These are phyloP conservation scores for Lasioglossum marginatum DNA, from an alignment of 2,888 invertebrate species.

Conservation along the genomic window DNA sequence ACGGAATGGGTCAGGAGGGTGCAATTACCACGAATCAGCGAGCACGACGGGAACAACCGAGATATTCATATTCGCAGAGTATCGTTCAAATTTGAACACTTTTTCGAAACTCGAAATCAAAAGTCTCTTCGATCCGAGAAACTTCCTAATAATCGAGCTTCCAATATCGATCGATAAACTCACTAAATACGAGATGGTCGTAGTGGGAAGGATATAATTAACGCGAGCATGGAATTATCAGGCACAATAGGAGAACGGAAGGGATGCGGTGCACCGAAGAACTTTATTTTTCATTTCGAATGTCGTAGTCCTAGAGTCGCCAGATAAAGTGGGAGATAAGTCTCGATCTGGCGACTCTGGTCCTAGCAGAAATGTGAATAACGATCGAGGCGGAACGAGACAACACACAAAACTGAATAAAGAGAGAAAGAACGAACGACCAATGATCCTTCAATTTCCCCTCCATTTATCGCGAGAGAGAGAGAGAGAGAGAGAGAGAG, in stretches of 20 bases:
- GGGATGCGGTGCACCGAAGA: background rate
- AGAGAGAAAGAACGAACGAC: background rate
- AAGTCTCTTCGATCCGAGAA: conserved; percentile 4
- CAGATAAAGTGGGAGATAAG: background rate
- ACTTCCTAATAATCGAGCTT: background rate
- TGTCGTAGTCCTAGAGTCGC: background rate
- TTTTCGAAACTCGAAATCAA: background rate
- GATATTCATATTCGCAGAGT: background rate
- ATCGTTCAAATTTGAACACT: background rate
- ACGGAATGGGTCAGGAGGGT: conserved; percentile 56
- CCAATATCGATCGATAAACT: conserved; percentile 22
- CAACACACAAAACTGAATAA: background rate
- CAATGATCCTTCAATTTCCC: background rate
- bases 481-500: background rate
- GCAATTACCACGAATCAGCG: background rate
- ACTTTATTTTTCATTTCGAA: background rate
- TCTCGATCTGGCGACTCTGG: background rate
- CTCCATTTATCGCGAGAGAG: background rate
- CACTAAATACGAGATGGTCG: conserved; percentile 8
- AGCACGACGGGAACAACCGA: background rate
- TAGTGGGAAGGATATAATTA: background rate
- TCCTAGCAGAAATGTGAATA: background rate
- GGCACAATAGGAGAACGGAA: background rate
- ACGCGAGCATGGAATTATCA: background rate
- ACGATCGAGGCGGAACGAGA: background rate